These are phyloP conservation scores for Lycodopsis pacificus DNA, from an alignment of 2,797 vertebrate genomes.

Conservation along the genomic window DNA sequence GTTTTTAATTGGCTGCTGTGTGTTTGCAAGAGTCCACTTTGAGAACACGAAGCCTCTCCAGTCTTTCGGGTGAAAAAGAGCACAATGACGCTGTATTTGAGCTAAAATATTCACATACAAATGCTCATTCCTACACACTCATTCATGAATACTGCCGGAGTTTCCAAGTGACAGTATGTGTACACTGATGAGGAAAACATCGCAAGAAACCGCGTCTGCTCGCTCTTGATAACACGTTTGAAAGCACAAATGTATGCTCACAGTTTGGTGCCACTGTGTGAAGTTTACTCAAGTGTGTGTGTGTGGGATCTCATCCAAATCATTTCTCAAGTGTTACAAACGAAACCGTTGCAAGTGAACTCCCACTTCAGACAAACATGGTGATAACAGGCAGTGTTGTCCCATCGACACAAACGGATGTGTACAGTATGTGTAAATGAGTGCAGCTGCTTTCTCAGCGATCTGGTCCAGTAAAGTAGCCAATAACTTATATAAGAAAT, in stretches of 20 bases:
- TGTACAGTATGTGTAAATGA: not conserved
- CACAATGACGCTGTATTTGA: not conserved
- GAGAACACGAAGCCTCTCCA: not conserved
- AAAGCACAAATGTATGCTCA: slow-evolving; percentile 6
- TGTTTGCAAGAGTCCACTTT: not conserved
- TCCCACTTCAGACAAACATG: slow-evolving; percentile 1
- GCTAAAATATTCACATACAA: not conserved
- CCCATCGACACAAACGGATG: not conserved
- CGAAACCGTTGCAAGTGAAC: not conserved
- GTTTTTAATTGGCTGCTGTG: not conserved
- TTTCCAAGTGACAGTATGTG: not conserved
- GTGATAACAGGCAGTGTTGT: slow-evolving; percentile 12
- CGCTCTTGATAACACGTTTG: not conserved
- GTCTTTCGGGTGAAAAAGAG: not conserved
- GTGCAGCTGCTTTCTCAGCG: slow-evolving; percentile 17
- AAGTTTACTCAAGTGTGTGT: slow-evolving; percentile 14
- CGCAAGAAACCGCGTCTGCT: not conserved
- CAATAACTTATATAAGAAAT: slow-evolving; percentile 16
- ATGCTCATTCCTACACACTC: not conserved
- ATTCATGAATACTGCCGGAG: slow-evolving; percentile 7
- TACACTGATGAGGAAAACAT: slow-evolving; percentile 1
- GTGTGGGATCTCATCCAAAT: slow-evolving; percentile 11
- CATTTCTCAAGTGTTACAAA: slow-evolving; percentile 1
- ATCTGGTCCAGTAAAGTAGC: not conserved
- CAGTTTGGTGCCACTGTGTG: slow-evolving; percentile 12